Evolutionary conservation across 2,797 vertebrate species (phyloP).

Genomic region (Aulostomus chinensis): DNA sequence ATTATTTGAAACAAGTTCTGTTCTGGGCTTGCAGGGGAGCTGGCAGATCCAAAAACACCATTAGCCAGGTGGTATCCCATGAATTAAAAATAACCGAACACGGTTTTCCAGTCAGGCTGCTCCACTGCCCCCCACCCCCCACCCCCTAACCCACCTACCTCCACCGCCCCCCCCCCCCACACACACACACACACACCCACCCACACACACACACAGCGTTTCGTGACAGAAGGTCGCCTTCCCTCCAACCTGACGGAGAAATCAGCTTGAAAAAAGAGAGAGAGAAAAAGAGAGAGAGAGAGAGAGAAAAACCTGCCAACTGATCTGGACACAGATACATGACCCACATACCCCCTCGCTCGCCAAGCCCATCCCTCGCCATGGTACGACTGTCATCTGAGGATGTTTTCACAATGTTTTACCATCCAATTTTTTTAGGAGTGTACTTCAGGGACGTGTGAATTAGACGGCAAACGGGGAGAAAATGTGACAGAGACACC

Average conservation of each 20-base stretch:
- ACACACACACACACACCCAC: constrained; percentile 13
- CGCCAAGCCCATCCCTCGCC: constrained; percentile 29
- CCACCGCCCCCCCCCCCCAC: constrained; percentile 8
- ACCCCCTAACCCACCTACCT: constrained; percentile 7
- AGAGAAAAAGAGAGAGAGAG: constrained; percentile 3
- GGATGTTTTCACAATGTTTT: constrained; percentile 81
- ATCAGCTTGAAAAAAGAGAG: constrained; percentile 42
- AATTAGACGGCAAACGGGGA: constrained; percentile 79
- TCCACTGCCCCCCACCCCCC: constrained; percentile 19
- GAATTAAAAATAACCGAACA: constrained; percentile 98
- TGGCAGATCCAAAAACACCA: constrained; percentile 91
- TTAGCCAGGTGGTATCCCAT: constrained; percentile 93
- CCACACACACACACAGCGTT: constrained; percentile 36
- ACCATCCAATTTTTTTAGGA: constrained; percentile 64
- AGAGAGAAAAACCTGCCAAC: constrained; percentile 39
- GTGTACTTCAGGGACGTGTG: constrained; percentile 78
- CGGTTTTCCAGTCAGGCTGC: constrained; percentile 89
- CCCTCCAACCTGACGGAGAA: constrained; percentile 62
- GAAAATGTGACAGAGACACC: constrained; percentile 75
- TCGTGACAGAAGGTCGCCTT: constrained; percentile 60
- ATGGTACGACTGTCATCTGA: constrained; percentile 55
- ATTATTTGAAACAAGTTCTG: constrained; percentile 75
- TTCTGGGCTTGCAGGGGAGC: constrained; percentile 66
- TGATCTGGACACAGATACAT: constrained; percentile 62
- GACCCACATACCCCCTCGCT: constrained; percentile 53